Evolutionary conservation across 92 coral and sea anemone genomes (phyloP).

Genomic region (Pocillopora meandrina): DNA sequence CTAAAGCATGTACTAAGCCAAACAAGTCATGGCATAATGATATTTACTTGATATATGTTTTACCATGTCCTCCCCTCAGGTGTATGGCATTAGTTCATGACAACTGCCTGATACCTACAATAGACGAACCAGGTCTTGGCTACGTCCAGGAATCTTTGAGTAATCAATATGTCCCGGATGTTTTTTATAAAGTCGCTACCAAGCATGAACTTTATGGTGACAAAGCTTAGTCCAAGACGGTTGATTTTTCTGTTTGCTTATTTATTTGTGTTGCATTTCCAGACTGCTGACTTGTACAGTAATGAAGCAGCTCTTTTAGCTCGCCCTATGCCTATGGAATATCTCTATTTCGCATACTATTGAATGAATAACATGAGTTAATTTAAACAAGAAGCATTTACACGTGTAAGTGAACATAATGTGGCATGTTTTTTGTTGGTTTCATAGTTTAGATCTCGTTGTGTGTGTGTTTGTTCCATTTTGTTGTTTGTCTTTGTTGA

Average conservation of each 20-base stretch:
- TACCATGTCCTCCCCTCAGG: conserved; percentile 32
- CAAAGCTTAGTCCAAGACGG: background rate
- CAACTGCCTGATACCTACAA: conserved; percentile 93
- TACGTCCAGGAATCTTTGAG: conserved; percentile 94
- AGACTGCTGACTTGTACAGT: conserved; percentile 91
- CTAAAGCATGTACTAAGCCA: no score
- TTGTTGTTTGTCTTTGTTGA: background rate
- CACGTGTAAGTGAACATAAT: no score
- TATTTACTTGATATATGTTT: background rate
- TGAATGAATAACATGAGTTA: no score
- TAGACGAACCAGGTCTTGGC: conserved; percentile 97
- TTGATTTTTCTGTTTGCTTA: background rate
- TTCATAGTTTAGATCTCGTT: no score
- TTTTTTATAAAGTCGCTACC: conserved; percentile 86
- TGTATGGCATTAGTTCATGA: conserved; percentile 98
- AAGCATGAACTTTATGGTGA: background rate
- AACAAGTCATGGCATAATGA: no score
- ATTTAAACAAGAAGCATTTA: no score
- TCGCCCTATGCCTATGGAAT: conserved; percentile 98
- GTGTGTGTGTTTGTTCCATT: no score
- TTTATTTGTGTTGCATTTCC: conserved; percentile 6
- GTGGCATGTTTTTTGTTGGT: no score
- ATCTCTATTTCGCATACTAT: conserved; percentile 18
- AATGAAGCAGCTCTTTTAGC: conserved; percentile 94
- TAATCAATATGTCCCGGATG: conserved; percentile 98